phyloP scores from a whole-genome alignment of 2,888 invertebrate genomes.

The Pardosa pseudoannulata region DNA sequence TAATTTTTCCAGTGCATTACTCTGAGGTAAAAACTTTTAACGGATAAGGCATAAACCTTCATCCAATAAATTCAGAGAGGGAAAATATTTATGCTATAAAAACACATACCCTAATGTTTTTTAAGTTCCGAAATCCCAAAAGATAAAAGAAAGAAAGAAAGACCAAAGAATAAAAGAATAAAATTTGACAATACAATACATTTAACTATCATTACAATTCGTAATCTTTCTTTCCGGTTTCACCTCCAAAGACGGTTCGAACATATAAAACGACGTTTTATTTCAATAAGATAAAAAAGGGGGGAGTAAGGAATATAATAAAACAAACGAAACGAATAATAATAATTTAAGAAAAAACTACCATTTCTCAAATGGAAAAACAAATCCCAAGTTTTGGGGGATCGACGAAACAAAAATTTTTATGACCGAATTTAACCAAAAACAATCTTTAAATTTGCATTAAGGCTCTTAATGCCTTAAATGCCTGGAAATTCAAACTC shows the following conservation, averaged over 20 bases:
- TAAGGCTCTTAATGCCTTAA: constrained; percentile 48
- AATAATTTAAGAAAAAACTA: neutral
- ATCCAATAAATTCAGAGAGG: too few species aligned
- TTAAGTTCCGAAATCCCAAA: too few species aligned
- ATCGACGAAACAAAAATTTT: neutral
- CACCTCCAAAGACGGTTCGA: neutral
- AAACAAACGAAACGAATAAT: neutral
- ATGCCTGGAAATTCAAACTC: constrained; percentile 57
- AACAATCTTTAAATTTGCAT: constrained; percentile 63
- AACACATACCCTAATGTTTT: too few species aligned
- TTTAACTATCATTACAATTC: neutral
- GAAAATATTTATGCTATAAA: too few species aligned
- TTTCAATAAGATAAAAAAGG: neutral
- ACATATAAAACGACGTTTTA: neutral
- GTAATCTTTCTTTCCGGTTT: neutral
- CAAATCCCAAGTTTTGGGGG: neutral
- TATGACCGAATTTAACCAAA: constrained; percentile 24
- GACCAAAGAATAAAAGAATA: neutral
- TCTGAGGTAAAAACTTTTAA: too few species aligned
- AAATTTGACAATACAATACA: neutral
- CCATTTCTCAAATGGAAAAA: neutral
- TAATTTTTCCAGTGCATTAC: too few species aligned
- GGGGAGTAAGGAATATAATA: neutral
- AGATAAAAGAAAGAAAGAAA: neutral
- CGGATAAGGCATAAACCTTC: too few species aligned